Evolutionary conservation across 2,113 vertebrate genomes (phyloP), one percentile per base, ranked within the genome.

Genomic region (Thalassarche chlororhynchos): DNA sequence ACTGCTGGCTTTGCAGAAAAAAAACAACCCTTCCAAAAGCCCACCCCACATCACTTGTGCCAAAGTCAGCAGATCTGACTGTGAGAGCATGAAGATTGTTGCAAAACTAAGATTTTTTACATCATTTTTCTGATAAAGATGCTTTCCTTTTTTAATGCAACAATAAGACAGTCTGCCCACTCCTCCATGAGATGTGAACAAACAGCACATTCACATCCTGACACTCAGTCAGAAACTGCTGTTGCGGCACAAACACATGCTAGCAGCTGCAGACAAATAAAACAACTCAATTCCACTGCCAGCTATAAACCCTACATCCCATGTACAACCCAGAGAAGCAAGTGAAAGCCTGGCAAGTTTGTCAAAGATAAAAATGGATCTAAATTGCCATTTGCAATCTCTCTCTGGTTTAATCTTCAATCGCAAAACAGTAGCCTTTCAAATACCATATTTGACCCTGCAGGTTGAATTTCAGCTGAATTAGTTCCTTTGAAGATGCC

Each of bases 121-220:
- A 82, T 65, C 11, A 14, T 69, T 96, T 81, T 93, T 72, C 89
- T 15, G 87, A 96, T 88, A 95, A 88, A 94, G 93, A 91, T 23
- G 46, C 49, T 36, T 93, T 71, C 66, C 62, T 85, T 84, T 57
- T 96, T 68, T n/a, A 93, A 87, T 49, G 87, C 70, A 84, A 79
- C 81, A 90, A 55, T 29, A 66, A 84, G 87, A 54, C 84, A 74
- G 75, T 28, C 93, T 91, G 96, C 93, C 81, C 29, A 3, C 28
- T 76, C 66, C 89, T 54, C 84, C 89, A 46, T 38, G 81, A 92
- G 95, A 94, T 77, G 58, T 54, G 94, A 96, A 11, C 89, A 76
- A 95, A 64, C 91, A 91, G 92, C 84, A 91, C 87, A 76, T 89
- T 89, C 91, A 29, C 87, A 87, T 91, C 91, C 89, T 91, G 94